Conservation (phyloP, 1,140 invertebrate species). For the Nomia melanderi region DNA sequence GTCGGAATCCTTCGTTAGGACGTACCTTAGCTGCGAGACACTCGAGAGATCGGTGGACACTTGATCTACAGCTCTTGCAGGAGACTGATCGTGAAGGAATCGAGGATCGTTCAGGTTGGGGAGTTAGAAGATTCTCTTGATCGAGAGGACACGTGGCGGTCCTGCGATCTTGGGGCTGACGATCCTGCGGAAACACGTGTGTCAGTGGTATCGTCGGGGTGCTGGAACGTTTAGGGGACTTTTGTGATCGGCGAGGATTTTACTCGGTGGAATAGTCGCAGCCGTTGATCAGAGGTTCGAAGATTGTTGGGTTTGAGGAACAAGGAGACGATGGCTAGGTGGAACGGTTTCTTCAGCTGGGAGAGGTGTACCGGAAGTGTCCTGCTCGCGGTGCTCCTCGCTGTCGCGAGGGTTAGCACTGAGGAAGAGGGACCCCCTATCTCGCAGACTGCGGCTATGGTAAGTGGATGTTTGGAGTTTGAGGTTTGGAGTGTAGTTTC, state of each 20-base stretch:
- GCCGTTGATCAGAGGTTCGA: too few species aligned
- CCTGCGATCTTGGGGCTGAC: slow-evolving; percentile 8
- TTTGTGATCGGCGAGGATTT: too few species aligned
- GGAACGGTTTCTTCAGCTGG: slow-evolving; percentile 3
- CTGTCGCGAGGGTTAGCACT: not conserved
- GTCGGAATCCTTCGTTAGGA: too few species aligned
- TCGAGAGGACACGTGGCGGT: slow-evolving; percentile 28
- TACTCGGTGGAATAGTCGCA: too few species aligned
- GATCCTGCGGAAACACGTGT: slow-evolving; percentile 1
- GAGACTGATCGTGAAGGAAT: too few species aligned
- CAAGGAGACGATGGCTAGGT: slow-evolving; percentile 28
- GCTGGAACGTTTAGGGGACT: too few species aligned
- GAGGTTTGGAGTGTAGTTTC: too few species aligned
- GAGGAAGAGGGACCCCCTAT: not conserved
- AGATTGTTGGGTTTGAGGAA: not conserved
- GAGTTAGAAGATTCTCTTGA: slow-evolving; percentile 8
- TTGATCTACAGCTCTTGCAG: too few species aligned
- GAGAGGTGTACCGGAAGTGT: slow-evolving; percentile 36
- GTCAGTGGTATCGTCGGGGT: not conserved
- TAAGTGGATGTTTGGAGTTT: slow-evolving; percentile 2
- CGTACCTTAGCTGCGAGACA: too few species aligned
- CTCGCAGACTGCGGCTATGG: slow-evolving; percentile 40
- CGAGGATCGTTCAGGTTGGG: too few species aligned
- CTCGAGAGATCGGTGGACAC: too few species aligned
- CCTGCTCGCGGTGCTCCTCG: slow-evolving; percentile 11